Percentiles rank a stretch among this genome's conserved stretches.
These are phyloP conservation scores for Camponotus vicinus DNA, from an alignment of 1,140 invertebrate genomes.

Conservation along the genomic window DNA sequence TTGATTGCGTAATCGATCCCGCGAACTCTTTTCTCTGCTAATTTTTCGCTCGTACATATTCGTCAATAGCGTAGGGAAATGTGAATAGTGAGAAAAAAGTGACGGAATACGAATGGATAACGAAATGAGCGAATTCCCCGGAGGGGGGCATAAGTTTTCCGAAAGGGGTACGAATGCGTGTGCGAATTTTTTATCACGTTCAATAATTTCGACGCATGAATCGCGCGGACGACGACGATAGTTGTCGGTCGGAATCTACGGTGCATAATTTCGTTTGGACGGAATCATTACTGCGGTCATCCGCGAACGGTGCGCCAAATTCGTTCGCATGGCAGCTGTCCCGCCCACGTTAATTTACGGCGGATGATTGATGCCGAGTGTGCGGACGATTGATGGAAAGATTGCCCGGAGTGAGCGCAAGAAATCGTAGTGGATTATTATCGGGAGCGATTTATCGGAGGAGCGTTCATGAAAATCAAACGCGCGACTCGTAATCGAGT, in stretches of 20 bases:
- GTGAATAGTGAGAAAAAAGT: conserved; percentile 11
- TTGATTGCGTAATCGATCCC: not conserved
- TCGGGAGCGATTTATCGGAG: conserved; percentile 44
- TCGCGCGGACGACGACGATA: conserved; percentile 8
- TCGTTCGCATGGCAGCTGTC: conserved; percentile 70
- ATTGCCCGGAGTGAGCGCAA: conserved; percentile 49
- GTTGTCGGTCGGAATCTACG: conserved; percentile 67
- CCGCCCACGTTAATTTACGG: conserved; percentile 64
- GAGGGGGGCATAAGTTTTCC: conserved; percentile 1
- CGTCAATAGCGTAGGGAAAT: conserved; percentile 8
- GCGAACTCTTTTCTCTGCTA: not conserved
- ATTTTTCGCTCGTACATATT: conserved; percentile 3
- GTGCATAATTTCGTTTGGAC: conserved; percentile 78
- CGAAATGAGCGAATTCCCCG: conserved; percentile 9
- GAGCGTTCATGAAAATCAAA: conserved; percentile 35
- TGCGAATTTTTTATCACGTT: not conserved
- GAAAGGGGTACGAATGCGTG: not conserved
- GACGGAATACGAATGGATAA: not conserved
- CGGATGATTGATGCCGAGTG: conserved; percentile 66
- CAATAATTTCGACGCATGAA: conserved; percentile 30
- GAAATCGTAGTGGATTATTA: conserved; percentile 59
- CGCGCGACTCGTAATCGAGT: conserved; percentile 28
- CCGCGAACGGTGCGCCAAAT: conserved; percentile 66
- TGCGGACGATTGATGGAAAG: conserved; percentile 52
- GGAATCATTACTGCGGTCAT: conserved; percentile 77